Percentiles rank a stretch among this genome's conserved stretches.
These are phyloP conservation scores for Pachyrhynchus sulphureomaculatus DNA, from an alignment of 1,140 invertebrate species.

Conservation along the genomic window DNA sequence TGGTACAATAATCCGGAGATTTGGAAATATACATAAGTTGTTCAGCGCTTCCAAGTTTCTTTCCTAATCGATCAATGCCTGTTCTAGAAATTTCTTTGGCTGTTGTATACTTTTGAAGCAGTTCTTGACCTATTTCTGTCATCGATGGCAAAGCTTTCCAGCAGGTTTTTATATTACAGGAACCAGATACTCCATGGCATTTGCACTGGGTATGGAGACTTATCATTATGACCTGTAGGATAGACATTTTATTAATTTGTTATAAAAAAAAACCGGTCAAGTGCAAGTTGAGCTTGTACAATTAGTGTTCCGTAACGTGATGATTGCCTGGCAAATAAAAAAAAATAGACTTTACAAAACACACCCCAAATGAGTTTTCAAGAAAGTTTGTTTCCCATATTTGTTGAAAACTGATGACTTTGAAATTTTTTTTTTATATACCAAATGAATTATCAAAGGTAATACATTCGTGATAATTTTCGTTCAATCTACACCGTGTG, in stretches of 20 bases:
- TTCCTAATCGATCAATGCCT: constrained; percentile 24
- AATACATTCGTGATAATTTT: too few relatives aligned
- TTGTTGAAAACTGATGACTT: too few relatives aligned
- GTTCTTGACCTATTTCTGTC: constrained; percentile 75
- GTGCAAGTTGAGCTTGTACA: too few relatives aligned
- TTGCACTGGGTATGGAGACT: constrained; percentile 85
- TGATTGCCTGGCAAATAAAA: too few relatives aligned
- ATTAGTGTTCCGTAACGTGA: too few relatives aligned
- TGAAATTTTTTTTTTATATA: too few relatives aligned
- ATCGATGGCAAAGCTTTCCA: constrained; percentile 88
- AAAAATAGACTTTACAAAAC: too few relatives aligned
- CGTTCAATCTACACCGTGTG: too few relatives aligned
- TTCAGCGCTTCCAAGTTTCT: constrained; percentile 33
- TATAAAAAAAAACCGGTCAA: too few relatives aligned
- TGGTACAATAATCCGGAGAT: constrained; percentile 92
- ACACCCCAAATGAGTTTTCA: too few relatives aligned
- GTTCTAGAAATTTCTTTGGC: constrained; percentile 69
- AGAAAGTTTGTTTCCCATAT: too few relatives aligned
- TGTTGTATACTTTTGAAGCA: constrained; percentile 80
- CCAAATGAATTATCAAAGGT: too few relatives aligned
- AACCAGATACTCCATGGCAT: constrained; percentile 95
- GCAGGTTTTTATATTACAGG: constrained; percentile 91
- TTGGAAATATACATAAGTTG: constrained; percentile 80
- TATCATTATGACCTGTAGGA: constrained; percentile 48
- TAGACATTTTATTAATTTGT: not conserved